Percentiles rank a stretch among this genome's conserved stretches.
phyloP scores from a whole-genome alignment of 2,888 invertebrate species.

The Pseudococcus jackbeardsleyi region DNA sequence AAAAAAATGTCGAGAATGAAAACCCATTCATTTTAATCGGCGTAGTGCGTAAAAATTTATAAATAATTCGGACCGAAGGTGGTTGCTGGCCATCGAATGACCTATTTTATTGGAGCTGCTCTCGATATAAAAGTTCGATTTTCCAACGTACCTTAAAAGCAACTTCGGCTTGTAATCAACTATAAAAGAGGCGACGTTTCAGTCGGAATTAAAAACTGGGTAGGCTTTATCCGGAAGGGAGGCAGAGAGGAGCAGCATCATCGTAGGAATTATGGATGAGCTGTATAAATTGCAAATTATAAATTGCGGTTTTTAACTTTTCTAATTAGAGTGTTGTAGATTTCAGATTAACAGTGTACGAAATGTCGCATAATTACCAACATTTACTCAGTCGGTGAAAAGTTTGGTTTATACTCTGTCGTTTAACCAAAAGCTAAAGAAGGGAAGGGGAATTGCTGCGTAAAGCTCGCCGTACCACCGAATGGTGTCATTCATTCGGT shows the following conservation, averaged over 20 bases:
- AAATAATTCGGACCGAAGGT: constrained; percentile 16
- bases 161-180: constrained; percentile 31
- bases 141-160: not conserved
- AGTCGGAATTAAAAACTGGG: constrained; percentile 13
- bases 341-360: constrained; percentile 48
- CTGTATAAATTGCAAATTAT: constrained; percentile 47
- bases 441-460: not conserved
- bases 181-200: not conserved
- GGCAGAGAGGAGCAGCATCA: not conserved
- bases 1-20: not conserved
- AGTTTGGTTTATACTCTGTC: not conserved
- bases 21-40: constrained; percentile 33
- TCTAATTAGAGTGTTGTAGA: constrained; percentile 49
- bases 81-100: not conserved
- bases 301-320: constrained; percentile 40
- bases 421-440: not conserved
- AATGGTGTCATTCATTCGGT: not conserved
- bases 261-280: constrained; percentile 49
- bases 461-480: not conserved
- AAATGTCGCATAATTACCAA: constrained; percentile 37
- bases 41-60: not conserved
- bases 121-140: not conserved
- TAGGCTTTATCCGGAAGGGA: not conserved
- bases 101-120: constrained; percentile 4
- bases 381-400: constrained; percentile 28